phyloP scores from a whole-genome alignment of 2,888 invertebrate species.

The Kuschelorhynchus macadamiae region DNA sequence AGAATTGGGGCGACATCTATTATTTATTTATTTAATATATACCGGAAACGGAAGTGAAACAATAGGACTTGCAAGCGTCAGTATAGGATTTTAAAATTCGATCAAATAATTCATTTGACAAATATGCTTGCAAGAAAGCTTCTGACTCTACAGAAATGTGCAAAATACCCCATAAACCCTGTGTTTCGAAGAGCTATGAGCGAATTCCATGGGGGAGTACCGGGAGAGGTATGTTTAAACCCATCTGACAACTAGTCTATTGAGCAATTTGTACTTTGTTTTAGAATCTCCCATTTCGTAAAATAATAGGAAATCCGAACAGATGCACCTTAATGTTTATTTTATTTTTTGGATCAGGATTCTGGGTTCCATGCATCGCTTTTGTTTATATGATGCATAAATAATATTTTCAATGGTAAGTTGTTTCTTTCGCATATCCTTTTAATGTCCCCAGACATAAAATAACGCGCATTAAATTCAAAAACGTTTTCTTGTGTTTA shows the following conservation, averaged over 20 bases:
- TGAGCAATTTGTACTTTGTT: slow-evolving; percentile 3
- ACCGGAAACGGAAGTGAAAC: too few species aligned
- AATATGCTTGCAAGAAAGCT: slow-evolving; percentile 25
- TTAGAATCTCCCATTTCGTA: slow-evolving; percentile 74
- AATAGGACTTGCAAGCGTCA: too few species aligned
- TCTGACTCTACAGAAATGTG: slow-evolving; percentile 21
- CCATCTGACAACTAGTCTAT: neutral
- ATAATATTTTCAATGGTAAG: slow-evolving; percentile 21
- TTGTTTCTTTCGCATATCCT: too few species aligned
- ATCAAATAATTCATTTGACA: too few species aligned
- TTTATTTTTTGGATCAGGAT: slow-evolving; percentile 79
- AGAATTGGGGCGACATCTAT: too few species aligned
- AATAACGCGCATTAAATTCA: too few species aligned
- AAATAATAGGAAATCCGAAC: slow-evolving; percentile 75
- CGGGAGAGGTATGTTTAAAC: slow-evolving; percentile 68
- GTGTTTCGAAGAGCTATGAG: slow-evolving; percentile 34
- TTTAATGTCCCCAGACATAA: too few species aligned
- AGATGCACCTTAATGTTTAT: slow-evolving; percentile 78
- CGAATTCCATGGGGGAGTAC: slow-evolving; percentile 63
- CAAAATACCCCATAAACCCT: slow-evolving; percentile 23
- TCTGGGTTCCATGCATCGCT: slow-evolving; percentile 80
- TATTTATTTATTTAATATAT: too few species aligned
- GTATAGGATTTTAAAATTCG: too few species aligned
- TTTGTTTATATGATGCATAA: slow-evolving; percentile 78
- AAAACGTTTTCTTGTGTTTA: too few species aligned